These are phyloP conservation scores for Peromyscus eremicus DNA, from an alignment of 2,797 vertebrate species.

Conservation along the genomic window DNA sequence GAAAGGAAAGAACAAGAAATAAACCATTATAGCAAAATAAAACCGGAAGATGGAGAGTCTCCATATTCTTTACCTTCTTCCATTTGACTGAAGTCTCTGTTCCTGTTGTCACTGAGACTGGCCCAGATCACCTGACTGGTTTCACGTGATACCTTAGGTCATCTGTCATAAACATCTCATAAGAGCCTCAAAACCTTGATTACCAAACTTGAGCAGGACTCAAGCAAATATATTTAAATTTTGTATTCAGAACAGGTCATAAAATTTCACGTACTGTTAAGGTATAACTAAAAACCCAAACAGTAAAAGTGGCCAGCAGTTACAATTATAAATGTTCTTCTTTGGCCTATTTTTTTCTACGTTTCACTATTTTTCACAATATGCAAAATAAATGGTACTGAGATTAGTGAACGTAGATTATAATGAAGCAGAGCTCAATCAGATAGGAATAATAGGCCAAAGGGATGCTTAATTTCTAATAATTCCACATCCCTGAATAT, in stretches of 20 bases:
- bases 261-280: slow-evolving; percentile 34
- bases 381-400: slow-evolving; percentile 18
- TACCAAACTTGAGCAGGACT: not conserved
- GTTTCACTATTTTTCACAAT: slow-evolving; percentile 22
- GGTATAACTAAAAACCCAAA: slow-evolving; percentile 28
- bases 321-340: slow-evolving; percentile 10
- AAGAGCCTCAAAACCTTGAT: slow-evolving; percentile 3
- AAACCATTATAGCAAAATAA: not conserved
- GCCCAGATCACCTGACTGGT: not conserved
- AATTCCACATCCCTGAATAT: not conserved
- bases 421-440: slow-evolving; percentile 15
- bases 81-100: not conserved
- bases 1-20: not conserved
- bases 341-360: slow-evolving; percentile 10
- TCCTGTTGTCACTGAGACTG: not conserved
- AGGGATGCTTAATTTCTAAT: slow-evolving; percentile 10
- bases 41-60: not conserved
- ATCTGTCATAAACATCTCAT: not conserved
- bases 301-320: not conserved
- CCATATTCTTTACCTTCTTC: not conserved
- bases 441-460: not conserved
- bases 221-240: slow-evolving; percentile 22
- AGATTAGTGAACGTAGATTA: not conserved
- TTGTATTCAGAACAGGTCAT: slow-evolving; percentile 15
- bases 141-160: not conserved